phyloP scores from a whole-genome alignment of 2,888 invertebrate species.

The Melinopterus prodromus region DNA sequence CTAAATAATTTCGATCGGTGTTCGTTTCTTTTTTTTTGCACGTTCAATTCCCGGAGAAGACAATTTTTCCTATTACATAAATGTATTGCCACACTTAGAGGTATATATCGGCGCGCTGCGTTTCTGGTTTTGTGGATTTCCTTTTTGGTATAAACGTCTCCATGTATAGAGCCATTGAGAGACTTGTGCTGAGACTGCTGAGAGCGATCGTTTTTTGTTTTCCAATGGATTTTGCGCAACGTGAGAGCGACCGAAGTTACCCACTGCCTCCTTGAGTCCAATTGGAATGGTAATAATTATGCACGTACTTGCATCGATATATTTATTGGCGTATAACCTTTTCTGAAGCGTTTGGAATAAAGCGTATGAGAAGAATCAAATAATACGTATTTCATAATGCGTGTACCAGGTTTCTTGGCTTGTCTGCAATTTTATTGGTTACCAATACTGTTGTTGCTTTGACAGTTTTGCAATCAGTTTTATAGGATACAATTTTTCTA shows the following conservation, averaged over 20 bases:
- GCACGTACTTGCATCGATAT: background rate
- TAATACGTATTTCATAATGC: too few species aligned
- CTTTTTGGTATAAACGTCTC: background rate
- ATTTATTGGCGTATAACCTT: too few species aligned
- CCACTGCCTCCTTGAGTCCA: background rate
- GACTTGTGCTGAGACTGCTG: background rate
- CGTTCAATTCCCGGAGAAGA: background rate
- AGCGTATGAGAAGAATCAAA: too few species aligned
- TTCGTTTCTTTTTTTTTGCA: background rate
- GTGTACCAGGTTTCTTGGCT: too few species aligned
- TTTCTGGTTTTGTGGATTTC: conserved; percentile 4
- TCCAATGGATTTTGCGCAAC: background rate
- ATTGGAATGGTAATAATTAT: background rate
- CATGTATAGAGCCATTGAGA: background rate
- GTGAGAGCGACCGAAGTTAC: background rate
- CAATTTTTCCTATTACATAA: conserved; percentile 4
- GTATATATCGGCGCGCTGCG: background rate
- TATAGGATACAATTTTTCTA: too few species aligned
- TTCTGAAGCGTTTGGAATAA: too few species aligned
- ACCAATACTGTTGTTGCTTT: too few species aligned
- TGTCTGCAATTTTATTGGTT: too few species aligned
- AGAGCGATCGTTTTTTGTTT: background rate
- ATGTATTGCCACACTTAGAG: background rate
- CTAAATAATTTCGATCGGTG: background rate
- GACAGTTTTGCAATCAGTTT: too few species aligned